Base-by-base conservation (phyloP, 1,140 invertebrate genomes). In the Drosophila pallidifrons region DNA sequence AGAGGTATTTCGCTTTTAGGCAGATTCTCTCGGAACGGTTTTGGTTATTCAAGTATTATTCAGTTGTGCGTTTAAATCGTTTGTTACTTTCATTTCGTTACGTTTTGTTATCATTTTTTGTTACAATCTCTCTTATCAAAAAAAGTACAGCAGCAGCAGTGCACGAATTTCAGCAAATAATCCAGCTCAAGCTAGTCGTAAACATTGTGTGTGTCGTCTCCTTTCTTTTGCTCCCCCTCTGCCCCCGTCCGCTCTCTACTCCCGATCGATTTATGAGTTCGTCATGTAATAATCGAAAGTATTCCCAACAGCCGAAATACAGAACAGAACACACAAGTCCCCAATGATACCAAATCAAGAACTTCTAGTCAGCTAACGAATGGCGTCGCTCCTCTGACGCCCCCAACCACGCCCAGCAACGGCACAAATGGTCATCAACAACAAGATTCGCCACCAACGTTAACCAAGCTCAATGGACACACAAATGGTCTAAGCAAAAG, bases 1-100 rank as follows among this genome's bases (percentile, higher is more conserved):
- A 99, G 94, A 98, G 97, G 98, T 99, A 96, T 94, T 94, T 92
- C 88, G 91, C 91, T 92, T 92, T 74, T 92, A 92, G 91, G 91
- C 92, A 92, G 90, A 91, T 88, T 92, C 92, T 92, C 92, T 92
- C 92, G 92, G 92, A 91, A 78, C 87, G 77, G 71, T 82, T 85
- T 81, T 86, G 66, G 64, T 75, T 68, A 30, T 68, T 64, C n/a
- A 69, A 28, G 35, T 38, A 38, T 32, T 61, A 61, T 64, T 67
- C 49, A 69, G 57, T 74, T 75, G 8, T 59, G 20, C 25, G 3
- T 63, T 65, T 28, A 58, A 25, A 25, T 25, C 20, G 20, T 25
- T 25, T 25, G 20, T 72, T 16, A 41, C 16, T 52, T 47, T 73
- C 46, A 35, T 65, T 59, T 59, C 0, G 51, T 54, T 54, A 1